A percentile compares a stretch with the other conserved stretches of the same genome.
phyloP scores from a whole-genome alignment of 2,113 vertebrate species.

The Origma solitaria region DNA sequence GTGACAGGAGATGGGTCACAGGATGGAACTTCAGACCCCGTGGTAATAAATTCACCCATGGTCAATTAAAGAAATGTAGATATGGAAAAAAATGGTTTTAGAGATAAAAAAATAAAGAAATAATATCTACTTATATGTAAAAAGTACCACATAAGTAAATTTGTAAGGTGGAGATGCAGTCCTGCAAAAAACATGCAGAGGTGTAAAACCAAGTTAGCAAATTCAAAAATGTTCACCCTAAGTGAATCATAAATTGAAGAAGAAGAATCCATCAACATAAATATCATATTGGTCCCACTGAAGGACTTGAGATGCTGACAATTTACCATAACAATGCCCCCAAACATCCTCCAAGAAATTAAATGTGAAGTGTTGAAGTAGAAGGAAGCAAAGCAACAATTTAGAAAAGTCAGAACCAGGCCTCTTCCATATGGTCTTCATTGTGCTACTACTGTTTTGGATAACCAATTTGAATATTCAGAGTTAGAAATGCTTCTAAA shows the following conservation, averaged over 20 bases:
- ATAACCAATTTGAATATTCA: not conserved
- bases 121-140: not conserved
- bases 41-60: fast-evolving
- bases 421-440: not conserved
- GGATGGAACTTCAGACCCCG: not conserved
- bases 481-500: not conserved
- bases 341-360: not conserved
- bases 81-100: not conserved
- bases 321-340: not conserved
- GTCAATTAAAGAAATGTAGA: not conserved
- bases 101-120: not conserved
- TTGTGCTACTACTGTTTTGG: not conserved
- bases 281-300: not conserved
- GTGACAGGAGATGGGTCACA: not conserved
- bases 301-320: not conserved
- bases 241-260: not conserved
- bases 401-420: not conserved
- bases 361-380: not conserved
- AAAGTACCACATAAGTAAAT: not conserved
- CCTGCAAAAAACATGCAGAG: not conserved
- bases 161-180: not conserved
- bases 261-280: not conserved
- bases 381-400: not conserved
- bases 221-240: not conserved
- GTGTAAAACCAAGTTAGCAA: not conserved